These are phyloP conservation scores for Spinus olivaceus DNA, from an alignment of 2,797 vertebrate genomes.

Conservation along the genomic window DNA sequence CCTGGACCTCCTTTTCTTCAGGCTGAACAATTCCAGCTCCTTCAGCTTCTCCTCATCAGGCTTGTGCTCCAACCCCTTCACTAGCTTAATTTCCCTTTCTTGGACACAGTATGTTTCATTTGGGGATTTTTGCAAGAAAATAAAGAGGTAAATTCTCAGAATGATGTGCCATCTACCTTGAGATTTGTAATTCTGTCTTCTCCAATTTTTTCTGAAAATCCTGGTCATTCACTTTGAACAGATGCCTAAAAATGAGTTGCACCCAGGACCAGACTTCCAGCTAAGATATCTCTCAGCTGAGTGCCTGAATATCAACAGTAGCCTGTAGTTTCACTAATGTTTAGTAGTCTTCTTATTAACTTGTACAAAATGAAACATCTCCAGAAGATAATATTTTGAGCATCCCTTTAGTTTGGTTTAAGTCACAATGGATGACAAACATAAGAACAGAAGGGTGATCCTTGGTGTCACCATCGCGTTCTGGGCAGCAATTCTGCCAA, in stretches of 20 bases:
- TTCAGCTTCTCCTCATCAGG: not conserved
- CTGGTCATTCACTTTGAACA: not conserved
- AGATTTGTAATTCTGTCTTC: not conserved
- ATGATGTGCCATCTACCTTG: not conserved
- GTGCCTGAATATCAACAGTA: not conserved
- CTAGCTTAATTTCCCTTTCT: not conserved
- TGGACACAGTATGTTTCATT: not conserved
- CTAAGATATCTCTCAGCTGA: not conserved
- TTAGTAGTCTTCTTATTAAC: not conserved
- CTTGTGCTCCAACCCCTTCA: not conserved
- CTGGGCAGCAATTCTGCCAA: not conserved
- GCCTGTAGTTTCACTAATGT: not conserved
- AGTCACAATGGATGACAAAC: not conserved
- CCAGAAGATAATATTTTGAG: not conserved
- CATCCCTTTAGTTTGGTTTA: not conserved
- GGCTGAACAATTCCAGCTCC: not conserved
- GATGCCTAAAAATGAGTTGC: not conserved
- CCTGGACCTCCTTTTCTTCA: not conserved
- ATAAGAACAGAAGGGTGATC: not conserved
- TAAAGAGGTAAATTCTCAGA: not conserved
- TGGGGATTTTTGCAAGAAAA: not conserved
- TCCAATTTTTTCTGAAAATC: not conserved
- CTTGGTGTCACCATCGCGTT: not conserved
- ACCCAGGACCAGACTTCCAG: not conserved
- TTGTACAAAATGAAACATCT: not conserved